These are phyloP conservation scores for Drosophila murphyi DNA, from an alignment of 1,140 invertebrate species.

Conservation along the genomic window DNA sequence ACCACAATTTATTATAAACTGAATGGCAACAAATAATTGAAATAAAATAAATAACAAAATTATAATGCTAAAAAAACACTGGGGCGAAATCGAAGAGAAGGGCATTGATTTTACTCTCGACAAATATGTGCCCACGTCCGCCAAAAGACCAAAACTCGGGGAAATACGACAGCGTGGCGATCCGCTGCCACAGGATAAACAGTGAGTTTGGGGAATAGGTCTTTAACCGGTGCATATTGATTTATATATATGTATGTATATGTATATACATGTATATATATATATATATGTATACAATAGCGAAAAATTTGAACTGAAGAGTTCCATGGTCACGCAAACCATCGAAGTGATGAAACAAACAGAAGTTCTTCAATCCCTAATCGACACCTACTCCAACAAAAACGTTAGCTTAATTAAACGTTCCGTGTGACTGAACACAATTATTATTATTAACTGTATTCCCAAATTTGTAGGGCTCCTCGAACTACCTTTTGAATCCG, in stretches of 20 bases:
- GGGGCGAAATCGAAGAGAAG: conserved; percentile 56
- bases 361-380: conserved; percentile 79
- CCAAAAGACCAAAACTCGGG: conserved; percentile 59
- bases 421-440: background rate
- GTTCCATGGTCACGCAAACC: conserved; percentile 79
- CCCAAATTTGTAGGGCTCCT: conserved; percentile 56
- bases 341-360: conserved; percentile 84
- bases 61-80: conserved; percentile 61
- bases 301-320: conserved; percentile 62
- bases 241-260: background rate
- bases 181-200: conserved; percentile 29
- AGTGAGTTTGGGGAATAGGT: conserved; percentile 26
- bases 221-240: background rate
- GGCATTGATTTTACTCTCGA: conserved; percentile 30
- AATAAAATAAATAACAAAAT: background rate
- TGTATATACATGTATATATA: background rate
- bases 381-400: conserved; percentile 82
- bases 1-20: conserved; percentile 25
- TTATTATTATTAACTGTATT: background rate
- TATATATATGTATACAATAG: conserved; percentile 10
- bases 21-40: background rate
- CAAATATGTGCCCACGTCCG: conserved; percentile 51
- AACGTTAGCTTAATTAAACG: conserved; percentile 51
- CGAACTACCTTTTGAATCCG: conserved; percentile 79
- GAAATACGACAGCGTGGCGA: conserved; percentile 53